Evolutionary conservation across 2,888 invertebrate genomes (phyloP), one percentile per base, ranked within the genome.

Genomic region (Nyleta sp.): DNA sequence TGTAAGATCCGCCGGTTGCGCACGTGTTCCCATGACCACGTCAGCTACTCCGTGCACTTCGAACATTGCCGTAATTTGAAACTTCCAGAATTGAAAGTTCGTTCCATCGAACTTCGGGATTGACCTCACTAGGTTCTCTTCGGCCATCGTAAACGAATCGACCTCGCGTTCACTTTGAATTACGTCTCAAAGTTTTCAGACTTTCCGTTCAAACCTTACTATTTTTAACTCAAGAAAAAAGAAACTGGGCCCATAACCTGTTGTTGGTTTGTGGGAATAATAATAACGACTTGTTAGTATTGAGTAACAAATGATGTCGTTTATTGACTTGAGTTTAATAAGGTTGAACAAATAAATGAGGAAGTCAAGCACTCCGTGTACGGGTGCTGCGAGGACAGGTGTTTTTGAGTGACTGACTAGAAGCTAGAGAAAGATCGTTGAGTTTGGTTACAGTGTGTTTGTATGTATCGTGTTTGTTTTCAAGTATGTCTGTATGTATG

Each of bases 41-140:
- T 52, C 52, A 1, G 2, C 4, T 10, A 52, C 33, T 2, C 33
- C 33, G 11, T 7, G 10, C 22, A 76, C 75, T 11, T 62, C 44
- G 18, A 84, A 70, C n/a, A 82, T 64, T 13, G 78, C 59, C 11
- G 24, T 42, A 4, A 80, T 52, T 53, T 48, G 48, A n/a, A 48
- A 33, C n/a, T 33, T 33, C 33, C 11, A 33, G 8, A 33, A 33
- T 11, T 33, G 33, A 8, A 33, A 33, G n/a, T 33, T 33, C n/a
- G 7, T 78, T 4, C 28, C 28, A 7, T 28, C 28, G 28, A 28
- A 28, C 7, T 28, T 28, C 28, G 7, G 5, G 7, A 11, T 8
- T 7, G 8, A 11, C n/a, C 2, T 33, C 2, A 11, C n/a, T 33
- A 33, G 8, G 24, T 1, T 40, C 22, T 55, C 20, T 6, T 22